Evolutionary conservation across 2,888 invertebrate genomes (phyloP).

Genomic region (Pterostichus madidus): DNA sequence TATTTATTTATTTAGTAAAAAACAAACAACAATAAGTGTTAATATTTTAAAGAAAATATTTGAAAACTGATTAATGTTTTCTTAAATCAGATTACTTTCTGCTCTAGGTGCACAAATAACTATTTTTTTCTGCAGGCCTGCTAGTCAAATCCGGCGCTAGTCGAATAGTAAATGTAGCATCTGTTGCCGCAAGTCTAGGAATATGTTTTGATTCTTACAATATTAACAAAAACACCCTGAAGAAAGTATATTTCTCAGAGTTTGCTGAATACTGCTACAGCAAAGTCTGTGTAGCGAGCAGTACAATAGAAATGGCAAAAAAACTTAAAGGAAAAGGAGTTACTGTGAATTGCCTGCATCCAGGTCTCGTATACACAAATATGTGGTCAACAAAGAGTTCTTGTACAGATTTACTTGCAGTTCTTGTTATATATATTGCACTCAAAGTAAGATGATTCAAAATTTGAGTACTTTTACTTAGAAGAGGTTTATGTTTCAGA

Average conservation of each 20-base stretch:
- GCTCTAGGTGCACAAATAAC: too few relatives aligned
- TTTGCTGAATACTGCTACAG: slow-evolving; percentile 70
- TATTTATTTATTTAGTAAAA: too few relatives aligned
- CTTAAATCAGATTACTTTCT: too few relatives aligned
- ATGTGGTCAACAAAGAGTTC: too few relatives aligned
- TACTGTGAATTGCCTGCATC: slow-evolving; percentile 75
- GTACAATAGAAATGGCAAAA: slow-evolving; percentile 74
- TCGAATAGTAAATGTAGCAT: slow-evolving; percentile 74
- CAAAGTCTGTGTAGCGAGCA: slow-evolving; percentile 74
- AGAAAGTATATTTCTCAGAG: too few relatives aligned
- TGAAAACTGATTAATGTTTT: too few relatives aligned
- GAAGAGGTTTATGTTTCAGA: slow-evolving; percentile 79
- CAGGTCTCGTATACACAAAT: slow-evolving; percentile 71
- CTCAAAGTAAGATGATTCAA: too few relatives aligned
- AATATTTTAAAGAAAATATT: too few relatives aligned
- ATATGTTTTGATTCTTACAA: slow-evolving; percentile 62
- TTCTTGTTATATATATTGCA: too few relatives aligned
- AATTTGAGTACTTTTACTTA: too few relatives aligned
- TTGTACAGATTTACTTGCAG: slow-evolving; percentile 70
- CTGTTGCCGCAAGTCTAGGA: slow-evolving; percentile 68
- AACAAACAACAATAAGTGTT: too few relatives aligned
- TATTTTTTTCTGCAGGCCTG: slow-evolving; percentile 72
- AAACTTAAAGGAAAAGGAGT: slow-evolving; percentile 73
- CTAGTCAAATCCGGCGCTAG: slow-evolving; percentile 74
- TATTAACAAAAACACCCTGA: slow-evolving; percentile 18